Evolutionary conservation across 2,797 vertebrate species (phyloP), one percentile per base, ranked within the genome.

Genomic region (Pelochelys cantorii): DNA sequence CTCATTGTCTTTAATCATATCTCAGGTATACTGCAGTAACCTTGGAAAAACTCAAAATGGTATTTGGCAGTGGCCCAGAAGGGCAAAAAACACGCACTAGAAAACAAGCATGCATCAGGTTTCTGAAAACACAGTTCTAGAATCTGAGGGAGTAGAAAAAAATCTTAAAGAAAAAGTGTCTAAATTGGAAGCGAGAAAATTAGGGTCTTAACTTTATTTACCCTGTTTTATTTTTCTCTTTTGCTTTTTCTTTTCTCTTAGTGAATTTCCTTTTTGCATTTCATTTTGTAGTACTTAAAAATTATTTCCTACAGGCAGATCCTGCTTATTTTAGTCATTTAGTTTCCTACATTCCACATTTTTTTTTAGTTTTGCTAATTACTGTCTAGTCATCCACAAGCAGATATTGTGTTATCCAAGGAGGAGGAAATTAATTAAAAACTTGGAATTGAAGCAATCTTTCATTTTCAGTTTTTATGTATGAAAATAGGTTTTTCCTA

Each of bases 1-100:
- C 80, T 81, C 3, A 23, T 81, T 54, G n/a, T 79, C 53, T 95
- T 95, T 95, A 94, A 92, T 95, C 42, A 59, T 89, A 56, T 55
- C 77, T 93, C 86, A 75, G 78, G 4, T 84, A 54, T 92, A 29
- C 92, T 59, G 34, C 60, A 89, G 90, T 89, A 20, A 15, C 20
- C 92, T 74, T 62, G 91, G 83, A 93, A 90, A 56, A 22, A 48
- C 89, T 86, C 84, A 92, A 74, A 92, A 89, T 78, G 53, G 29
- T 86, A 86, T 55, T 78, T 84, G 62, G 60, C 84, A 82, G 13
- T 96, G 81, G 62, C 59, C 86, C 8, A 86, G 75, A 94, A 94
- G 5, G 65, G 18, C 11, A 88, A 84, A 95, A 93, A 81, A 88
- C 75, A 93, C 60, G 42, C 37, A 85, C 62, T 80, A 11, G n/a